These are phyloP conservation scores for Corella eumyota DNA, from an alignment of 23 tunicate genomes.

Conservation along the genomic window DNA sequence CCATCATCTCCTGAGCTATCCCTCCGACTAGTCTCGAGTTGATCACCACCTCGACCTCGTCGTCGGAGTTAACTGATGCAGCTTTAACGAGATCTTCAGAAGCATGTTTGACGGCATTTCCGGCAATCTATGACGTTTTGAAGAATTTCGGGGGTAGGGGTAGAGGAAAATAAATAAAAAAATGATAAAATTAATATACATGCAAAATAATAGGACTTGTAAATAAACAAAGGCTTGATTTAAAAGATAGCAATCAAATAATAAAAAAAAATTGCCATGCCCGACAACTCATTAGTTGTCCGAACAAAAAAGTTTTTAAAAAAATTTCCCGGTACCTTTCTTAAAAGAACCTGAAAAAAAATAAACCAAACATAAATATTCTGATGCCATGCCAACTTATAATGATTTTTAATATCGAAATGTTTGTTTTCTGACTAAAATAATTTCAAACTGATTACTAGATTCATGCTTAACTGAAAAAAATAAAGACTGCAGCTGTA, in stretches of 20 bases:
- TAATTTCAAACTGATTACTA: neutral
- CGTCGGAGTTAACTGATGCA: constrained; percentile 72
- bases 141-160: neutral
- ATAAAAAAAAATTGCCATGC: no score
- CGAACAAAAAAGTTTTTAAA: no score
- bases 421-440: no score
- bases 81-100: constrained; percentile 92
- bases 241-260: neutral
- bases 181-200: neutral
- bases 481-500: neutral
- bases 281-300: no score
- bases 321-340: no score
- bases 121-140: constrained; percentile 57
- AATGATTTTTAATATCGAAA: no score
- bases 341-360: neutral
- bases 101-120: constrained; percentile 91
- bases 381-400: neutral
- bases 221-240: neutral
- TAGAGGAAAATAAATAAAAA: neutral
- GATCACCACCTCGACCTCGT: constrained; percentile 70
- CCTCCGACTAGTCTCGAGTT: constrained; percentile 78
- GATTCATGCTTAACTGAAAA: neutral
- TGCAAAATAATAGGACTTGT: neutral
- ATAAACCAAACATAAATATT: neutral
- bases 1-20: constrained; percentile 96